Base-by-base conservation (phyloP, 2,888 invertebrate genomes). In the Agrochola litura region DNA sequence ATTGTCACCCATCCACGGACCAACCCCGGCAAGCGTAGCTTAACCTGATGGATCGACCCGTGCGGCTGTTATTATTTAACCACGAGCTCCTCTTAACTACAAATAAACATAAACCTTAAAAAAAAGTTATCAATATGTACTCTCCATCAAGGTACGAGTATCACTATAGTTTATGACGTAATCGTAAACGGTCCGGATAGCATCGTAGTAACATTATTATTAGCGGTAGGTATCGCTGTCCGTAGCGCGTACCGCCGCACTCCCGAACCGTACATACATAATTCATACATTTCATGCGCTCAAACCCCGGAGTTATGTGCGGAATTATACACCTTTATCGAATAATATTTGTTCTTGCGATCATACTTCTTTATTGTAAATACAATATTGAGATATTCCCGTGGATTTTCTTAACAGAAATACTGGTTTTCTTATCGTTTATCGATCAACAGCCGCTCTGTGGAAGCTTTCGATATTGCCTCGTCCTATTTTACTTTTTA, bases 221-320 rank as follows among this genome's bases (percentile, higher is more conserved):
- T 90, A 90, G 85, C 80, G 82, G 85, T 88, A 88, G 82, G 85
- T 88, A 88, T 89, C 88, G 86, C 85, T 84, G 86, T 86, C 86
- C 65, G 52, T 22, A 60, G n/a, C 81, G 58, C 58, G 46, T 30
- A 68, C 46, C n/a, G 19, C 46, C 72, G 43, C 46, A 58, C 70
- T 71, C 81, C 83, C 83, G 78, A 87, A 85, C 86, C 61, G 37
- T 80, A 87, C 54, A 79, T 73, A 91, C 91, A 94, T 93, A 92
- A 94, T 93, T 93, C 93, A 94, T 91, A 90, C 89, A 83, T 90
- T 92, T 93, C 92, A 91, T 91, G 90, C 90, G 91, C 90, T 92
- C 89, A 91, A 92, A 91, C 89, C 90, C 89, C 83, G 86, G 86
- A 88, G 91, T 90, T 91, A 92, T 89, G 90, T 90, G 86, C 89